Evolutionary conservation across 2,797 vertebrate species (phyloP), one percentile per base, ranked within the genome.

Genomic region (Scarus forsteni): DNA sequence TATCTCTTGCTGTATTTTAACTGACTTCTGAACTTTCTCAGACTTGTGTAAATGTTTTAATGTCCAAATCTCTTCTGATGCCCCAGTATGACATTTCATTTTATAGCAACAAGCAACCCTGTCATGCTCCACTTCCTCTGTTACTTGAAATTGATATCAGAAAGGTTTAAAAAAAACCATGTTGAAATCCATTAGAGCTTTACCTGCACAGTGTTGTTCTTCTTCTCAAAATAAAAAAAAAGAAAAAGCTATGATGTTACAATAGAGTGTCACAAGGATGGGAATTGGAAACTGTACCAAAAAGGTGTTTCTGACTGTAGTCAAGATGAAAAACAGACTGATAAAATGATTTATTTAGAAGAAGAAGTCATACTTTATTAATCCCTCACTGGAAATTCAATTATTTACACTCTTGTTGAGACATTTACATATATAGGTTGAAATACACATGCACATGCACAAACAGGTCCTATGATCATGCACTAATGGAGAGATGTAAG

Each of bases 71-170:
- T 65, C 60, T 58, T 77, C 42, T 78, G 71, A 85, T 57, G 67
- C 59, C 52, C 19, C 42, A n/a, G 50, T 44, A 36, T 86, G 89
- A 89, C 88, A 85, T 86, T 89, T 87, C 70, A 91, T 89, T 90
- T 91, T 36, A 81, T 15, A 60, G 78, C 70, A 66, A 87, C 87
- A 89, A 78, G 83, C 74, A 54, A 52, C 60, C 70, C 59, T 6
- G 75, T 61, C 38, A 51, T 15, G 60, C 83, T 85, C 72, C 1
- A 76, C 50, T 79, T 65, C 73, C 52, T 83, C 56, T 12, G 44
- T 38, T 48, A 56, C 60, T 51, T 12, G 46, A 54, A 86, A 85
- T 74, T 71, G 73, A 79, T 78, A 83, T 75, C 40, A 53, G 51
- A 64, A 36, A 68, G 52, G 35, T 58, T 34, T 60, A 61, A 62